Evolutionary conservation across 2,113 vertebrate genomes (phyloP).

Genomic region (Centropristis striata): DNA sequence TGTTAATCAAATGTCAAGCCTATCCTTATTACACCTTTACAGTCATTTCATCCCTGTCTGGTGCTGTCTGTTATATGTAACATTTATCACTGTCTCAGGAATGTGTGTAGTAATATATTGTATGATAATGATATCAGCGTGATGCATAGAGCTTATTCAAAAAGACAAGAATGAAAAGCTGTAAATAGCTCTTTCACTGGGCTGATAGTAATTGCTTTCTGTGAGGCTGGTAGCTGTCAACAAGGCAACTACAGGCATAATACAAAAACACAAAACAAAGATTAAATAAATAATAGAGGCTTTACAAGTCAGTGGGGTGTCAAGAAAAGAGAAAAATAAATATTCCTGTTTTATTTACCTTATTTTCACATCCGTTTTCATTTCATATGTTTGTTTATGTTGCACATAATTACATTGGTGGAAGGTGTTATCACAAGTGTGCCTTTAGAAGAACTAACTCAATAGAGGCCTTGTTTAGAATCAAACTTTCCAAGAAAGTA

Average conservation of each 20-base stretch:
- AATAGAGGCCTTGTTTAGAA: background rate
- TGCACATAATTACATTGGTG: background rate
- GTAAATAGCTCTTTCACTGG: slow-evolving; percentile 15
- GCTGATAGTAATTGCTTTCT: slow-evolving; percentile 22
- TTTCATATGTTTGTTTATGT: background rate
- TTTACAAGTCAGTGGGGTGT: slow-evolving; percentile 13
- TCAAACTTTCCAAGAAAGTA: background rate
- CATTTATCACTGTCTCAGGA: background rate
- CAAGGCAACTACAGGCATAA: background rate
- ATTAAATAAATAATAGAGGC: slow-evolving; percentile 6
- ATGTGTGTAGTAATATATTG: background rate
- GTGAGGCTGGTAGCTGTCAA: slow-evolving; percentile 11
- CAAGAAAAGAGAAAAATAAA: background rate
- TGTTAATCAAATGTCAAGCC: background rate
- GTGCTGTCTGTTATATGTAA: background rate
- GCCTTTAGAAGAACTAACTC: background rate
- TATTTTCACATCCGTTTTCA: background rate
- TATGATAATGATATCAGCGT: slow-evolving; percentile 14
- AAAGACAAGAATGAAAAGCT: slow-evolving; percentile 4
- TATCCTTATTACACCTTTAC: background rate
- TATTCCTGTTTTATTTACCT: background rate
- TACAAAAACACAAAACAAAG: background rate
- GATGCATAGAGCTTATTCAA: slow-evolving; percentile 1
- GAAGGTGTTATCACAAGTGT: background rate
- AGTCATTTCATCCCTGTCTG: background rate